Base-by-base conservation (phyloP, 2,113 vertebrate species). In the Sinocyclocheilus maitianheensis region DNA sequence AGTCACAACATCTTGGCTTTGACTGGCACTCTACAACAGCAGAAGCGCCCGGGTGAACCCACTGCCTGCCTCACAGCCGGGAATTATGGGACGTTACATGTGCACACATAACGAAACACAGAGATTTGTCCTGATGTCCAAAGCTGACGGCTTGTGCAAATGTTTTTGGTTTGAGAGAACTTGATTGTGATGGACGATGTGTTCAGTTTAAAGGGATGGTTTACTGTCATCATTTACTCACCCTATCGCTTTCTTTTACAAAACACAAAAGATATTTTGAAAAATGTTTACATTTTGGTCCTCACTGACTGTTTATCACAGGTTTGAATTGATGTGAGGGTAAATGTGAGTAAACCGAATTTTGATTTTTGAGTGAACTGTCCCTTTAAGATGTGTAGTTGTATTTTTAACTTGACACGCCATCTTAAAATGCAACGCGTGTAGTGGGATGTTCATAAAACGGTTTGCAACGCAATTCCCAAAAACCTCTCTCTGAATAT, bases 1-100 rank as follows among this genome's bases (percentile, higher is more conserved):
- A 53, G 79, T 83, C 84, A 85, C 86, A 77, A 78, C 86, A 48
- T 89, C 83, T 84, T 85, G 87, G 83, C 89, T 67, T 62, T 84
- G n/a, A 67, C 62, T 24, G 62, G 40, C 79, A 81, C 67, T 63
- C 48, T 71, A 71, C 77, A n/a, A 24, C 20, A 53, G 75, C 75
- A 48, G 43, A 84, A 72, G 85, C 71, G n/a, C 76, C 37, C 22
- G 11, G 40, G 72, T 60, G 78, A 63, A 82, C 60, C 40, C 65
- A 26, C 46, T 51, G 30, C 69, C 69, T 37, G 30, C 55, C 77
- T 10, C 37, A 81, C 24, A 62, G 83, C 88, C n/a, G 26, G 75
- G 88, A 85, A 87, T 89, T 77, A 86, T 78, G 60, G 43, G 72
- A 78, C 77, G 16, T 37, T 72, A 86, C 76, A 55, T 63, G 83